These are phyloP conservation scores for Heteromormyrus szaboi DNA, from an alignment of 2,797 vertebrate genomes.

Conservation along the genomic window DNA sequence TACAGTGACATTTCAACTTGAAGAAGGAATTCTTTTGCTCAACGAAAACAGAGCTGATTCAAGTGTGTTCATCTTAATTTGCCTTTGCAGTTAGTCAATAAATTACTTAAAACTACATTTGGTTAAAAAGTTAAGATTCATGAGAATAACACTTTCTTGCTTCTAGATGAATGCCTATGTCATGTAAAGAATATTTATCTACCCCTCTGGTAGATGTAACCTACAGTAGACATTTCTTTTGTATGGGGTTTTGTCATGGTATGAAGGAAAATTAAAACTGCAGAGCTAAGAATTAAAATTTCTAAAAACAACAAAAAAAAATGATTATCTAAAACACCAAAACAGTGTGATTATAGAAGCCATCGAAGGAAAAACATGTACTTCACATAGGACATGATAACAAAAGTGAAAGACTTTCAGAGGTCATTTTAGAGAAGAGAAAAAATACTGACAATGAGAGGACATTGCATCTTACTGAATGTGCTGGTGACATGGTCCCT, in stretches of 20 bases:
- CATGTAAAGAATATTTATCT: neutral
- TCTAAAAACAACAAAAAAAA: neutral
- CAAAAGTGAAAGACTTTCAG: neutral
- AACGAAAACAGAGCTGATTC: neutral
- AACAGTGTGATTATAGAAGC: neutral
- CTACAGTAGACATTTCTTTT: neutral
- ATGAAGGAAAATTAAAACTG: neutral
- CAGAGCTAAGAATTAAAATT: neutral
- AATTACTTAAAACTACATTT: neutral
- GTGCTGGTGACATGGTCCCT: neutral
- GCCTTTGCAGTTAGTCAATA: neutral
- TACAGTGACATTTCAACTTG: neutral
- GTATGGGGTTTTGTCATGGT: neutral
- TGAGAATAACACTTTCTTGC: neutral
- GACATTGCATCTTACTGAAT: neutral
- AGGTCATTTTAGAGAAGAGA: neutral
- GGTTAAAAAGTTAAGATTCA: neutral
- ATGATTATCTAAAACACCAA: neutral
- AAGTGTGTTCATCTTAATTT: neutral
- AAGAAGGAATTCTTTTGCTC: neutral
- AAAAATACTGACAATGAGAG: neutral
- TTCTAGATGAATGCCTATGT: neutral
- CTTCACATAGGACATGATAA: neutral
- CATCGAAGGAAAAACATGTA: neutral
- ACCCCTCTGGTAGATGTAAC: neutral